phyloP scores from a whole-genome alignment of 37 sponge, comb jelly and placozoan species.

The Crambe crambe region DNA sequence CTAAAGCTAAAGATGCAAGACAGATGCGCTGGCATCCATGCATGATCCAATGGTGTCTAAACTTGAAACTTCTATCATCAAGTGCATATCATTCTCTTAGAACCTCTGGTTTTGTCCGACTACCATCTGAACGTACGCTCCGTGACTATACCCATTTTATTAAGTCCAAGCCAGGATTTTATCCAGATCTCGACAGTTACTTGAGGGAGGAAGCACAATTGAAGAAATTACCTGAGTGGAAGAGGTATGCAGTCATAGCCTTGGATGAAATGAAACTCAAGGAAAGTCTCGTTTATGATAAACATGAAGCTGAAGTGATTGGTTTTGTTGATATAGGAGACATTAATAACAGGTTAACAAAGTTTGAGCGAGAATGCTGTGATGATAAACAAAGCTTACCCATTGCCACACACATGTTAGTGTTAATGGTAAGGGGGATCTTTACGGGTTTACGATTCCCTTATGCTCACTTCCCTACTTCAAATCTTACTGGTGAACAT shows the following conservation, averaged over 20 bases:
- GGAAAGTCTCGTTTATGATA: slow-evolving; percentile 51
- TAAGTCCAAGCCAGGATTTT: slow-evolving; percentile 42
- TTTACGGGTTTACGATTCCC: slow-evolving; percentile 30
- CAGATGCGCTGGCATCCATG: neutral
- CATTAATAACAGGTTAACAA: slow-evolving; percentile 8
- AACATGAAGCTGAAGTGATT: slow-evolving; percentile 2
- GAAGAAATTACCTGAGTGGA: slow-evolving; percentile 22
- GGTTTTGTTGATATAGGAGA: slow-evolving; percentile 38
- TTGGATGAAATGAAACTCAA: slow-evolving; percentile 50
- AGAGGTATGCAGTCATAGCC: slow-evolving; percentile 21
- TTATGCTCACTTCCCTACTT: slow-evolving; percentile 45
- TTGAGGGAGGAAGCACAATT: slow-evolving; percentile 39
- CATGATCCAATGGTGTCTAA: slow-evolving; percentile 46
- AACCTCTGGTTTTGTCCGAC: slow-evolving; percentile 30
- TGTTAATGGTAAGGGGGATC: slow-evolving; percentile 49
- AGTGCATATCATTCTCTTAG: slow-evolving; percentile 32
- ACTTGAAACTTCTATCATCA: slow-evolving; percentile 33
- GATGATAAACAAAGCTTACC: neutral
- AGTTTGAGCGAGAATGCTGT: neutral
- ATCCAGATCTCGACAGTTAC: slow-evolving; percentile 6
- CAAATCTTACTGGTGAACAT: neutral
- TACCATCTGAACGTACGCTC: slow-evolving; percentile 60
- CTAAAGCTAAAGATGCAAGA: neutral
- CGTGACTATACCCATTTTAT: slow-evolving; percentile 57
- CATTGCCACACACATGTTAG: slow-evolving; percentile 43